Base-by-base conservation (phyloP, 2,113 vertebrate genomes). In the Peromyscus californicus region DNA sequence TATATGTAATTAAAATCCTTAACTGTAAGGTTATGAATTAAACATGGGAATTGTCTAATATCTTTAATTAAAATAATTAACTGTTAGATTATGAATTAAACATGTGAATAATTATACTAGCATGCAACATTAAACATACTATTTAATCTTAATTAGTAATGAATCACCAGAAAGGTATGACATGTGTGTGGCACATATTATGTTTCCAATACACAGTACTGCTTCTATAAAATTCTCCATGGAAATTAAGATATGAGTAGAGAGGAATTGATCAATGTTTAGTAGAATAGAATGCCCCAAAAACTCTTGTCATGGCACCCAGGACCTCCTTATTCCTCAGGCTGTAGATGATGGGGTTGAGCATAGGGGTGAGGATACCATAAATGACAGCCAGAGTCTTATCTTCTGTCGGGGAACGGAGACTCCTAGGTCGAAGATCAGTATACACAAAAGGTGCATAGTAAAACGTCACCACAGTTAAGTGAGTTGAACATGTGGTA, bases 381-480 rank as follows among this genome's bases (percentile, higher is more conserved):
- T 93, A 93, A 59, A 93, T 78, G 4, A 93, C 59, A 3, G 92
- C 83, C 59, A 93, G 72, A 39, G 42, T 87, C 72, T 93, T 93
- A 85, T 93, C 92, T 9, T 93, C 92, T 11, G 83, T 29, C 3
- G 92, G 92, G 24, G 92, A 93, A 19, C 72, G 91, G 39, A 92
- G 91, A 48, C 3, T 90, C 42, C 82, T 79, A 7, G 92, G 94
- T 33, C 11, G 17, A 57, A 97, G 89, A 29, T 94, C 94, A 12
- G 84, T 94, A 3, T 92, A 97, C 19, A 92, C 89, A 94, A 97
- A 97, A 31, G 78, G 92, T 42, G 63, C 96, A 51, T 94, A 96
- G 36, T 96, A 97, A 85, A 97, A 94, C 0, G 70, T 92, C 45
- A 96, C 95, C 31, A 94, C 89, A 3, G 94, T 96, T 61, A 97